Percentiles rank a stretch among this genome's conserved stretches.
phyloP scores from a whole-genome alignment of 2,888 invertebrate species.

The Stramonita haemastoma region DNA sequence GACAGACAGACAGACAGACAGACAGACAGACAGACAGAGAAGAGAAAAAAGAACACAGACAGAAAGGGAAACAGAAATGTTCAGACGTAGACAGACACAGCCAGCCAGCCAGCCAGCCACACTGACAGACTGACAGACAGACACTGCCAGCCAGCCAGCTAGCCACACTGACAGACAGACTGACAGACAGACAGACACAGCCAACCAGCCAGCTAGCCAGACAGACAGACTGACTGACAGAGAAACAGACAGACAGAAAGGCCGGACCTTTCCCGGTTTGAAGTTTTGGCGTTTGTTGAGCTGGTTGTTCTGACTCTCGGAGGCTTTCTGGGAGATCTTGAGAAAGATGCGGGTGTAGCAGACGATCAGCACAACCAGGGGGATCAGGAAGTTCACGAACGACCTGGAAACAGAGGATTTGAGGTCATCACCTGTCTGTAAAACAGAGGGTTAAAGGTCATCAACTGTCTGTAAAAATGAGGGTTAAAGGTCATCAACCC shows the following conservation, averaged over 20 bases:
- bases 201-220: neutral
- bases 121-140: neutral
- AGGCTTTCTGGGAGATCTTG: slow-evolving; percentile 73
- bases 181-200: neutral
- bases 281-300: slow-evolving; percentile 59
- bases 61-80: no score
- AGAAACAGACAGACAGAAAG: neutral
- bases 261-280: slow-evolving; percentile 68
- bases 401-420: slow-evolving; percentile 33
- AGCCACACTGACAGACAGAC: neutral
- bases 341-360: slow-evolving; percentile 75
- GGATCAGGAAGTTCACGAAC: slow-evolving; percentile 72
- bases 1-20: no score
- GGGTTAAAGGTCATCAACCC: no score
- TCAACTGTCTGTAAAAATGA: no score
- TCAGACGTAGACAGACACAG: no score
- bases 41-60: no score
- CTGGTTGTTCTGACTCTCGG: slow-evolving; percentile 60
- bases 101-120: neutral
- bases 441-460: no score
- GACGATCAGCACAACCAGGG: slow-evolving; percentile 68
- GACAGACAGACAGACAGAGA: no score
- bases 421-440: neutral
- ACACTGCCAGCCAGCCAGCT: neutral
- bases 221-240: neutral